A percentile compares a stretch with the other conserved stretches of the same genome.
phyloP scores from a whole-genome alignment of 2,888 invertebrate species.

The Heliothis peltigera region DNA sequence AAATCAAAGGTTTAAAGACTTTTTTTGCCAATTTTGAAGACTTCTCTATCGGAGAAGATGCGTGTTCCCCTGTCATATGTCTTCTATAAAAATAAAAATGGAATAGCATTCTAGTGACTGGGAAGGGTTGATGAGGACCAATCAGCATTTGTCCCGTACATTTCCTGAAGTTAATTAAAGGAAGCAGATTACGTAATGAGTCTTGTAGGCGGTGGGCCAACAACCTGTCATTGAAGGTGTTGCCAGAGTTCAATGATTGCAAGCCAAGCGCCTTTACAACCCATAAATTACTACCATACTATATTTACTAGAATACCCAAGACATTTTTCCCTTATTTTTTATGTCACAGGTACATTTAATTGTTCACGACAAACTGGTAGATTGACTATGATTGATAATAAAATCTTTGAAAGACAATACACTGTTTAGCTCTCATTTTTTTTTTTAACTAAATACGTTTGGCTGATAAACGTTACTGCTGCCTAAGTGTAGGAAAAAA shows the following conservation, averaged over 20 bases:
- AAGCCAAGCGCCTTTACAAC: conserved; percentile 25
- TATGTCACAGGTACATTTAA: neutral
- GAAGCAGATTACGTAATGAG: conserved; percentile 32
- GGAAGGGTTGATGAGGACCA: neutral
- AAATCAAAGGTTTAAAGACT: too few relatives aligned
- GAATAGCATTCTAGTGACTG: neutral
- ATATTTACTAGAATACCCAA: too few relatives aligned
- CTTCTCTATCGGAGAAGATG: too few relatives aligned
- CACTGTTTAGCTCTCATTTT: neutral
- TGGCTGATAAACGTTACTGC: neutral
- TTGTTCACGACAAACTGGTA: neutral
- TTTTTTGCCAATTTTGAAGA: too few relatives aligned
- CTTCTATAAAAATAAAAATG: too few relatives aligned
- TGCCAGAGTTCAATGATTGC: conserved; percentile 36
- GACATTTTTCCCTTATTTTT: too few relatives aligned
- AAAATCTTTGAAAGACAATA: neutral
- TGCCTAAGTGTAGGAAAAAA: conserved; percentile 6
- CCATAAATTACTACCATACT: conserved; percentile 15
- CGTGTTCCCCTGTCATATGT: too few relatives aligned
- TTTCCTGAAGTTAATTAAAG: conserved; percentile 24
- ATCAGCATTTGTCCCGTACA: neutral
- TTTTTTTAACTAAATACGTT: neutral
- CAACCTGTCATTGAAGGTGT: conserved; percentile 31
- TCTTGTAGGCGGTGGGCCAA: conserved; percentile 47
- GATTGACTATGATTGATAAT: neutral